phyloP scores from a whole-genome alignment of 2,113 vertebrate genomes.

The Tragelaphus buxtoni region DNA sequence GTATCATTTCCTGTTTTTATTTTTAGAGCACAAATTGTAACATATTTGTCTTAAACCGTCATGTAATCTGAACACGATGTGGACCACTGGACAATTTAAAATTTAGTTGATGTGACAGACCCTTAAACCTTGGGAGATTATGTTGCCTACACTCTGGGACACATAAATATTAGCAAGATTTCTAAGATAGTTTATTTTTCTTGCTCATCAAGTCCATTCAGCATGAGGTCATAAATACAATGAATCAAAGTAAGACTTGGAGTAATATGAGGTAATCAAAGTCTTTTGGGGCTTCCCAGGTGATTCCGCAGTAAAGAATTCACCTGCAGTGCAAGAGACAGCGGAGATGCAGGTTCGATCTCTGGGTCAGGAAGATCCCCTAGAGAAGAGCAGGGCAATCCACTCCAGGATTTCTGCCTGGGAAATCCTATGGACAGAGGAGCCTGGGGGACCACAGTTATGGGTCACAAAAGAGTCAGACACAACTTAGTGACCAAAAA shows the following conservation, averaged over 20 bases:
- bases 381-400: not conserved
- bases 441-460: not conserved
- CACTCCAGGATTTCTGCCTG: not conserved
- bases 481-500: not conserved
- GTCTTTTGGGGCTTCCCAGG: not conserved
- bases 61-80: not conserved
- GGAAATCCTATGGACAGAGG: not conserved
- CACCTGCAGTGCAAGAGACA: not conserved
- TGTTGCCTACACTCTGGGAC: not conserved
- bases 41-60: not conserved
- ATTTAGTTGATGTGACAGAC: not conserved
- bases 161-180: not conserved
- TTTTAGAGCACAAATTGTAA: not conserved
- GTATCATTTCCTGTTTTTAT: not conserved
- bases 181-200: not conserved
- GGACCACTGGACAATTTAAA: not conserved
- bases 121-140: not conserved
- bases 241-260: not conserved
- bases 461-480: not conserved
- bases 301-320: not conserved
- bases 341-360: fast-evolving
- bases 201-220: not conserved
- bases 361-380: not conserved
- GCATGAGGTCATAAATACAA: not conserved
- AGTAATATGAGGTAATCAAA: not conserved